phyloP scores from a whole-genome alignment of 2,797 vertebrate species.

The Hemitrygon akajei region DNA sequence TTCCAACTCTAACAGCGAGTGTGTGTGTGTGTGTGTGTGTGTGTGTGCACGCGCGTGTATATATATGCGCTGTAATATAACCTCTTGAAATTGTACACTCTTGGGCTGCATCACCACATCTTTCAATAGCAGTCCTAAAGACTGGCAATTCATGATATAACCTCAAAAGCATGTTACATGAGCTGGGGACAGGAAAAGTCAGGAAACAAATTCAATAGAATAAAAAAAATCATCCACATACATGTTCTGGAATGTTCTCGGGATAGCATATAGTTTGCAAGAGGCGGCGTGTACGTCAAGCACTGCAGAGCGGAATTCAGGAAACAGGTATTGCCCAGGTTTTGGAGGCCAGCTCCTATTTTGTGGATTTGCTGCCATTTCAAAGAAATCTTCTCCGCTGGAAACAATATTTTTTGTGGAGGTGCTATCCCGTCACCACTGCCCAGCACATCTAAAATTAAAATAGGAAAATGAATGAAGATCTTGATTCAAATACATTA shows the following conservation, averaged over 20 bases:
- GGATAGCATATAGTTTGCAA: slow-evolving; percentile 90
- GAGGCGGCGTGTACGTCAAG: slow-evolving; percentile 86
- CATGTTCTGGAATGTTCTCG: slow-evolving; percentile 92
- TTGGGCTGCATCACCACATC: neutral
- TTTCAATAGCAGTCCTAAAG: neutral
- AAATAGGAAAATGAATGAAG: neutral
- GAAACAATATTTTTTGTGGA: slow-evolving; percentile 86
- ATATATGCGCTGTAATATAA: neutral
- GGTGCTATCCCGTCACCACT: slow-evolving; percentile 80
- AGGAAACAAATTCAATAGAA: no score
- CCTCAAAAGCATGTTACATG: neutral
- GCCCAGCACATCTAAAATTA: slow-evolving; percentile 56
- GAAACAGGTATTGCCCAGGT: slow-evolving; percentile 94
- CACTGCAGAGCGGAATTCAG: slow-evolving; percentile 91
- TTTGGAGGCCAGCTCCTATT: slow-evolving; percentile 89
- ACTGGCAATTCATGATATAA: neutral
- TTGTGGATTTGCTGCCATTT: slow-evolving; percentile 84
- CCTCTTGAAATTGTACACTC: neutral
- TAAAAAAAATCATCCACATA: slow-evolving; percentile 50
- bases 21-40: no score
- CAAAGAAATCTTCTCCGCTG: slow-evolving; percentile 79
- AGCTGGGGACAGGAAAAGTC: no score
- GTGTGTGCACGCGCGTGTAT: no score
- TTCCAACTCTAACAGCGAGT: no score
- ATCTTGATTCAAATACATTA: neutral